Percentiles rank a stretch among this genome's conserved stretches.
These are phyloP conservation scores for Rhinogobio ventralis DNA, from an alignment of 2,797 vertebrate species.

Conservation along the genomic window DNA sequence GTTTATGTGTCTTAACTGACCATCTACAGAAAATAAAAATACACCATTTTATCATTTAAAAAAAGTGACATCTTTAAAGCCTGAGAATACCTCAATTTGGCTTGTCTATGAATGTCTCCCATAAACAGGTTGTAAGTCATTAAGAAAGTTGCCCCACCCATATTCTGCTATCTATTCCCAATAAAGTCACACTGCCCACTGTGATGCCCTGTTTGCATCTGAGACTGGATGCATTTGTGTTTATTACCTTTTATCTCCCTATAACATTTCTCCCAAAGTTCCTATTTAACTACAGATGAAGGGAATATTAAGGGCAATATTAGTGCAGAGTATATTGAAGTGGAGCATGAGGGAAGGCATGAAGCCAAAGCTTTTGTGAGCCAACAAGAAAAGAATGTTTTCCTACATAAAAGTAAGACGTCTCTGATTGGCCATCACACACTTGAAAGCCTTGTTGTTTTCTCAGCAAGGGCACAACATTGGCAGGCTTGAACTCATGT, in stretches of 20 bases:
- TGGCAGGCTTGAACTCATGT: background rate
- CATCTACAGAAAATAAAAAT: constrained; percentile 70
- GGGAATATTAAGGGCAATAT: constrained; percentile 15
- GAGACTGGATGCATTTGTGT: background rate
- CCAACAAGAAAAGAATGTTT: constrained; percentile 22
- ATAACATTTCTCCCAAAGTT: background rate
- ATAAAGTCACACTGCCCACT: background rate
- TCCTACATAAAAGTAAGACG: constrained; percentile 4
- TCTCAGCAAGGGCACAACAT: constrained; percentile 11
- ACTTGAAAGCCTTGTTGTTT: constrained; percentile 5
- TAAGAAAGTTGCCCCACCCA: background rate
- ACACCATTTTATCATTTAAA: background rate
- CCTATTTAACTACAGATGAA: background rate
- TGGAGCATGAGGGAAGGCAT: constrained; percentile 16
- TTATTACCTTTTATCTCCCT: background rate
- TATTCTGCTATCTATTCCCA: background rate
- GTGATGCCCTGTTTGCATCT: background rate
- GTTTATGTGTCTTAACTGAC: constrained; percentile 90
- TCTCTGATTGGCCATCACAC: constrained; percentile 15
- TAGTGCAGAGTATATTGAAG: constrained; percentile 19
- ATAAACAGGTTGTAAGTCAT: background rate
- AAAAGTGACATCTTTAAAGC: background rate
- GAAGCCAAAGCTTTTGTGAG: constrained; percentile 15
- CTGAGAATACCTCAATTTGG: background rate
- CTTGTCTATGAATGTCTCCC: background rate